Evolutionary conservation across 1,140 invertebrate species (phyloP).

Genomic region (Lordiphosa clarofinis): DNA sequence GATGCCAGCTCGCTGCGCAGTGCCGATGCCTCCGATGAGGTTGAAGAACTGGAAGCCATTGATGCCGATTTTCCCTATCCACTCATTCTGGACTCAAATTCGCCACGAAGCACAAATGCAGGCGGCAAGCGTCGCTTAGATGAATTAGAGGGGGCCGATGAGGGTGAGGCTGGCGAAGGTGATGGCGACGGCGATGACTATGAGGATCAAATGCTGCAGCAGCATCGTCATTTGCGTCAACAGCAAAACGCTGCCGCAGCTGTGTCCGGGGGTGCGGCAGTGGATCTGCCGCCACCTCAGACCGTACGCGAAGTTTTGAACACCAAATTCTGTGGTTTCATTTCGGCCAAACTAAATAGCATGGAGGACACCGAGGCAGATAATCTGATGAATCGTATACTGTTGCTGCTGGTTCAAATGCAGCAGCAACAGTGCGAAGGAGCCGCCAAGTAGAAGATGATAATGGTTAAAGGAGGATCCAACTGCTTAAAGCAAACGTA

Average conservation of each 20-base stretch:
- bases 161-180: conserved; percentile 20
- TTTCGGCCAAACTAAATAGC: conserved; percentile 76
- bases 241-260: conserved; percentile 49
- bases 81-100: conserved; percentile 70
- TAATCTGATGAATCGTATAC: conserved; percentile 78
- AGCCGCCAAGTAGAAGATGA: conserved; percentile 33
- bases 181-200: conserved; percentile 61
- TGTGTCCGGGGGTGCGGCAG: conserved; percentile 10
- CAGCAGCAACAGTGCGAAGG: conserved; percentile 62
- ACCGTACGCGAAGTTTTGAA: conserved; percentile 75
- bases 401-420: conserved; percentile 70
- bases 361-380: conserved; percentile 76
- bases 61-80: conserved; percentile 77
- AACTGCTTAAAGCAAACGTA: conserved; percentile 44
- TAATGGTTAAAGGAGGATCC: conserved; percentile 13
- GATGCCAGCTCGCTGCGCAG: conserved; percentile 28
- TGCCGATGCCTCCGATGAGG: conserved; percentile 62
- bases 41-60: conserved; percentile 75
- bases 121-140: conserved; percentile 50
- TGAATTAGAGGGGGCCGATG: conserved; percentile 37
- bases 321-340: conserved; percentile 76
- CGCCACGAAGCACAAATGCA: conserved; percentile 43
- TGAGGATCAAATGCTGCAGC: conserved; percentile 75
- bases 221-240: conserved; percentile 72
- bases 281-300: conserved; percentile 66